Base-by-base conservation (phyloP, 2,888 invertebrate genomes). In the Agrochola circellaris region DNA sequence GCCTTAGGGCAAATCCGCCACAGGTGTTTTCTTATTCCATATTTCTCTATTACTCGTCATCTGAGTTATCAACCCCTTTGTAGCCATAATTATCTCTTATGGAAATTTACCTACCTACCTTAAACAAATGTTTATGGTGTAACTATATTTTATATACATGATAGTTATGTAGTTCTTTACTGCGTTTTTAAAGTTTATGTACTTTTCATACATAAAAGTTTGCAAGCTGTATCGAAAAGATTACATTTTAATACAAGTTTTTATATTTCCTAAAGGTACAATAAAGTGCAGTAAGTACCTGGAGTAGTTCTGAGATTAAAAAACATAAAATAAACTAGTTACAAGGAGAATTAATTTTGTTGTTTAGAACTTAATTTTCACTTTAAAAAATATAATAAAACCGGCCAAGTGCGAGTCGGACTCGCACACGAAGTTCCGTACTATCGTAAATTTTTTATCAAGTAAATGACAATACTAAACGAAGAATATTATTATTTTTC, bases 251-350 rank as follows among this genome's bases (percentile, higher is more conserved):
- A 42, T 45, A 60, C 30, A 30, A 75, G 60, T 76, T 75, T 20
- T 64, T 77, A 3, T 34, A 54, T 77, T 34, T 45, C 42, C 5
- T 34, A 20, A 51, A 26, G 15, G 0, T 17, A 48, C 30, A 30
- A 30, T 76, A 51, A 51, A 51, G 9, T 42, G n/a, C 38, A 38
- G 26, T 23, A 58, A 75, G n/a, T 45, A 38, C 11, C 61, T 20
- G 0, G 6, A 64, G 23, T 6, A 38, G 11, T 5, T 56, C 45
- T 56, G n/a, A 54, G 51, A 45, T 54, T 62, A 30, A 61, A 38
- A 30, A 61, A 77, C 30, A 54, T 42, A 62, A 76, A 75, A 62
- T 15, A 26, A 64, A 23, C 54, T 45, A 54, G 42, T 77, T 13
- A 8, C 7, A 15, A 20, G n/a, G 30, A n/a, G n/a, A 11, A 20